A percentile compares a stretch with the other conserved stretches of the same genome.
Evolutionary conservation across 2,113 vertebrate species (phyloP).

Genomic region (Bolborhynchus lineola): DNA sequence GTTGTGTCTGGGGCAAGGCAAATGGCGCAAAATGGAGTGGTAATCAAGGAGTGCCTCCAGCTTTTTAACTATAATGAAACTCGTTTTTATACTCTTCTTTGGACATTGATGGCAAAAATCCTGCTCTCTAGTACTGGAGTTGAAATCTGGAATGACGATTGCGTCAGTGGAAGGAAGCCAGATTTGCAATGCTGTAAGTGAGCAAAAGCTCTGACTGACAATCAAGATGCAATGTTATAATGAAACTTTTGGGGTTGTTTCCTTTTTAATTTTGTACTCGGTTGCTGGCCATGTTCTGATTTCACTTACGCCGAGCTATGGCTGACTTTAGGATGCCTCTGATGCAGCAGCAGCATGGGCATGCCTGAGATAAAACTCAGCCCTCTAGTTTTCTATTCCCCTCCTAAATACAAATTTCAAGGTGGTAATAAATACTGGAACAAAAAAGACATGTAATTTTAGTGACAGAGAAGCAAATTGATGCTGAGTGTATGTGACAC

Average conservation of each 20-base stretch:
- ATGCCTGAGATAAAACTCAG: not conserved
- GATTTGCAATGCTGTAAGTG: not conserved
- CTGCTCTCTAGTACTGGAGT: not conserved
- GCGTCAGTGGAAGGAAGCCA: constrained; percentile 20
- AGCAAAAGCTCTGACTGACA: constrained; percentile 22
- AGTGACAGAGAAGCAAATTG: constrained; percentile 27
- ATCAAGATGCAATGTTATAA: not conserved
- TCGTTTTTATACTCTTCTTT: constrained; percentile 5
- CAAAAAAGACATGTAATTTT: constrained; percentile 18
- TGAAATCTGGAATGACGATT: constrained; percentile 1
- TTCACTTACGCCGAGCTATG: not conserved
- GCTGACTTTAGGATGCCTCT: not conserved
- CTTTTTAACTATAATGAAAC: not conserved
- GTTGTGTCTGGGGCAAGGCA: not conserved
- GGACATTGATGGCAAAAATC: not conserved
- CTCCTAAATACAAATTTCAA: not conserved
- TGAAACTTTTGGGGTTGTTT: not conserved
- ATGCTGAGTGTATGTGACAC: constrained; percentile 26
- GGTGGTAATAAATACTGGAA: not conserved
- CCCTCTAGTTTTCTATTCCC: not conserved
- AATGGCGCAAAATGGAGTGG: not conserved
- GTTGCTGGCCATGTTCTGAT: not conserved
- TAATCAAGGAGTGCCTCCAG: not conserved
- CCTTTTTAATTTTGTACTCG: not conserved
- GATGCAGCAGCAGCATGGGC: not conserved